These are phyloP conservation scores for Oeneis ivallda DNA, from an alignment of 2,888 invertebrate genomes.

Conservation along the genomic window DNA sequence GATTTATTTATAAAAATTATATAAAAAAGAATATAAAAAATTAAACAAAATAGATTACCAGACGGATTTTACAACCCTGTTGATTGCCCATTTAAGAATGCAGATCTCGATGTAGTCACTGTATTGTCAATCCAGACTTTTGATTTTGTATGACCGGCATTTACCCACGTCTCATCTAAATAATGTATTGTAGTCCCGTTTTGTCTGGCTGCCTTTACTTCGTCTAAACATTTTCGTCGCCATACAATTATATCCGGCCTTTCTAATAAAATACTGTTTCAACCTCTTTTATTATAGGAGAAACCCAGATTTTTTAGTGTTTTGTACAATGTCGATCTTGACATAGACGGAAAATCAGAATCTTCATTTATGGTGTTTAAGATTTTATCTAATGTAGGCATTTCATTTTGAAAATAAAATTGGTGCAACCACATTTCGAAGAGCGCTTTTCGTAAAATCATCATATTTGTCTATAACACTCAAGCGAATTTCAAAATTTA, in stretches of 20 bases:
- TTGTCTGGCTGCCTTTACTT: slow-evolving; percentile 1
- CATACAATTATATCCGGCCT: background rate
- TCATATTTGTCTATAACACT: no score
- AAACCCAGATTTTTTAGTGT: background rate
- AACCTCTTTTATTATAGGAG: background rate
- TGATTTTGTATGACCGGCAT: slow-evolving; percentile 1
- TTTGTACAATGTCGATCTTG: slow-evolving; percentile 2
- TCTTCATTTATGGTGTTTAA: background rate
- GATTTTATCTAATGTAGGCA: background rate
- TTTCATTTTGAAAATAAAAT: background rate
- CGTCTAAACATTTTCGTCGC: background rate
- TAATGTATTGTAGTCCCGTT: background rate
- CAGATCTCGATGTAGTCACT: slow-evolving; percentile 2
- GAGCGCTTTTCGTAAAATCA: background rate
- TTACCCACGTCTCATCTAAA: slow-evolving; percentile 2
- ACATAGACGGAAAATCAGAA: background rate
- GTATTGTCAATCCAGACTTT: slow-evolving; percentile 1
- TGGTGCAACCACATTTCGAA: background rate
- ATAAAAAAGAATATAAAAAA: no score
- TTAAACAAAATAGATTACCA: no score
- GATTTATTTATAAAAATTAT: no score
- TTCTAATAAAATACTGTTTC: slow-evolving; percentile 3
- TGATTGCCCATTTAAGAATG: background rate
- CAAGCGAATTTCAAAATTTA: no score
- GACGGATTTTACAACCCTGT: background rate